phyloP scores from a whole-genome alignment of 2,113 vertebrate species.

The Leucopsar rothschildi region DNA sequence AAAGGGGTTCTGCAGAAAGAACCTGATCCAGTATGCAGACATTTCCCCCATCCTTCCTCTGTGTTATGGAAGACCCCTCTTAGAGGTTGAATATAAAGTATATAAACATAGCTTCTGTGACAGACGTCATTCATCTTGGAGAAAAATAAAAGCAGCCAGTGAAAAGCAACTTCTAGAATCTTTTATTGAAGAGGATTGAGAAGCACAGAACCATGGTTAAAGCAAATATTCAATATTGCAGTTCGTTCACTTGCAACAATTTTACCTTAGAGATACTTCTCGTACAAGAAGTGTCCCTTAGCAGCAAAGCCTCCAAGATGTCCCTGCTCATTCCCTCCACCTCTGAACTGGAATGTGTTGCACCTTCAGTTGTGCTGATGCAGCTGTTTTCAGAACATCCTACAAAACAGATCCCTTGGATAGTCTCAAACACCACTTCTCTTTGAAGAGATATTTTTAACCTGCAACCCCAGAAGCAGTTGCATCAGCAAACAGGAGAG shows the following conservation, averaged over 20 bases:
- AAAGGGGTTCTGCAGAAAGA: background rate
- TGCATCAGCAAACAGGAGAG: conserved; percentile 9
- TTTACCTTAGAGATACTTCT: background rate
- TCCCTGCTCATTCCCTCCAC: background rate
- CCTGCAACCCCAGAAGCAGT: background rate
- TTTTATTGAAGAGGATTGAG: background rate
- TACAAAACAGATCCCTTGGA: background rate
- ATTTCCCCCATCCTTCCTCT: background rate
- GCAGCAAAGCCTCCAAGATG: background rate
- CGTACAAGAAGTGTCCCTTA: background rate
- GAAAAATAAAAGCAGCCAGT: background rate
- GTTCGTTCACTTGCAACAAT: background rate
- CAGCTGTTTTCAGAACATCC: background rate
- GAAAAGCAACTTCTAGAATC: background rate
- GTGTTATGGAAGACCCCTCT: background rate
- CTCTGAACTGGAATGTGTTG: background rate
- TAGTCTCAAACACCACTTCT: background rate
- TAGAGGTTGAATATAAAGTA: background rate
- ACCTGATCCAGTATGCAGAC: background rate
- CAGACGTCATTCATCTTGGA: background rate
- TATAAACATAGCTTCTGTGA: background rate
- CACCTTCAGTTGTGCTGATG: background rate
- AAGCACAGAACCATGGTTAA: background rate
- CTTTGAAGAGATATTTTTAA: conserved; percentile 9
- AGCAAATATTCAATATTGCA: background rate